phyloP scores from a whole-genome alignment of 2,797 vertebrate genomes.

The Bovichtus variegatus region DNA sequence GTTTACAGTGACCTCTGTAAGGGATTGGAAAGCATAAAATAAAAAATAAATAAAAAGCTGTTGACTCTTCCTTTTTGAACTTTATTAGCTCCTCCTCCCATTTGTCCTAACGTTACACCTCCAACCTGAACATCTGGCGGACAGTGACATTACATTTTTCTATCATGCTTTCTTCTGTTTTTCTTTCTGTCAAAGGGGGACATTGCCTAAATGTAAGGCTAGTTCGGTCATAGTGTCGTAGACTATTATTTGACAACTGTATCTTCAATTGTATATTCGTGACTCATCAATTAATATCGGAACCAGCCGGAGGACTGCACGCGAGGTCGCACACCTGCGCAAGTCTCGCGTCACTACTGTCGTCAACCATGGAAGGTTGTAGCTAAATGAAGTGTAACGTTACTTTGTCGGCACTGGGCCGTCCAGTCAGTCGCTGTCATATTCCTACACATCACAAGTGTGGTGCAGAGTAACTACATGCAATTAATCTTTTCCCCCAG shows the following conservation, averaged over 20 bases:
- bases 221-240: neutral
- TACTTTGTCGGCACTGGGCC: neutral
- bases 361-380: neutral
- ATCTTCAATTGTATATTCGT: neutral
- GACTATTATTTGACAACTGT: too few species aligned
- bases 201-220: too few species aligned
- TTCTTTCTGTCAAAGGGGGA: neutral
- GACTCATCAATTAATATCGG: fast-evolving
- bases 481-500: fast-evolving
- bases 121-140: neutral
- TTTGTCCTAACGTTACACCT: neutral
- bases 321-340: neutral
- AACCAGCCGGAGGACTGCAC: neutral
- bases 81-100: neutral
- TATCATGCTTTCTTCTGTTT: neutral
- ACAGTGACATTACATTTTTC: neutral
- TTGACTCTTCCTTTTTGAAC: neutral
- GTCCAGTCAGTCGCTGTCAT: neutral
- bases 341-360: neutral
- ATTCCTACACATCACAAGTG: constrained; percentile 46
- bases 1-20: neutral
- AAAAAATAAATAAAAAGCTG: too few species aligned
- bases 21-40: neutral
- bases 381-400: neutral
- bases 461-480: fast-evolving